These are phyloP conservation scores for Sturnus vulgaris DNA, from an alignment of 2,113 vertebrate species.

Conservation along the genomic window DNA sequence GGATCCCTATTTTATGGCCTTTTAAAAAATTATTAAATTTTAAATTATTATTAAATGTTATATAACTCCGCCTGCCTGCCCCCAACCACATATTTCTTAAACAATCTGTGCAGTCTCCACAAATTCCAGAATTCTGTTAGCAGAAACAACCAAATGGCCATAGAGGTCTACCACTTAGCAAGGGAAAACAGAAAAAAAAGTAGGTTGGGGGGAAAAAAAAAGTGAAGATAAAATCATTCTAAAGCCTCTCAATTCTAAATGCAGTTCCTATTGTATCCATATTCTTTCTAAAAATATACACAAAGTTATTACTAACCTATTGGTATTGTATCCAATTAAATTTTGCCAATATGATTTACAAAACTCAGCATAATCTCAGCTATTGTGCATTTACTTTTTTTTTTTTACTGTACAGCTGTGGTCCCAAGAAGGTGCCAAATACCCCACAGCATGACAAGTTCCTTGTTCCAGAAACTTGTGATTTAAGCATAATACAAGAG, in stretches of 20 bases:
- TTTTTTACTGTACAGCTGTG: neutral
- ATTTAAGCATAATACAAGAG: neutral
- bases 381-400: neutral
- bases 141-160: neutral
- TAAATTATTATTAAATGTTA: neutral
- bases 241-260: neutral
- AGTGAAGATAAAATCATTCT: neutral
- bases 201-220: rapidly evolving
- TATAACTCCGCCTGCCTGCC: neutral
- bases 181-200: neutral
- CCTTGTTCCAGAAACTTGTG: neutral
- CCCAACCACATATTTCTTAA: neutral
- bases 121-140: neutral
- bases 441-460: neutral
- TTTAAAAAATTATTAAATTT: neutral
- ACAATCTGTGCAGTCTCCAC: neutral
- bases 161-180: neutral
- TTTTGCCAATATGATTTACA: neutral
- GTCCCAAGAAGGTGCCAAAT: neutral
- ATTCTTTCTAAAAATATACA: neutral
- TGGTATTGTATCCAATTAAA: neutral
- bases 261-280: neutral
- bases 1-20: neutral
- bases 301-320: neutral
- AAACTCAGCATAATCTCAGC: neutral